Evolutionary conservation across 2,797 vertebrate species (phyloP), one percentile per base, ranked within the genome.

Genomic region (Enteromius thamalakanensis): DNA sequence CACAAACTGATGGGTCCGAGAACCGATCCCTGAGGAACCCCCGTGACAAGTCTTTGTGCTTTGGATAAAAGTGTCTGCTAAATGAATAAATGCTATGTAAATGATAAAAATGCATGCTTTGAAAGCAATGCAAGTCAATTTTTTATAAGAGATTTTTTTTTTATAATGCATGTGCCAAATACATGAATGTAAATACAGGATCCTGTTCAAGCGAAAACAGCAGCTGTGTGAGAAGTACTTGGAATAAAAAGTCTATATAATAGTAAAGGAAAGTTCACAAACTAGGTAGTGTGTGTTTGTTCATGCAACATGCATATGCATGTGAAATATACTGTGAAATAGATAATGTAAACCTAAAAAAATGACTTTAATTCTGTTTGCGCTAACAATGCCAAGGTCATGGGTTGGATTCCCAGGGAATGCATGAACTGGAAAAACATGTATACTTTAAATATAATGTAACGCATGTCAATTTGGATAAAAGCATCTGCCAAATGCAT

Each of bases 211-310:
- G 2, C 0, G 23, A 62, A 29, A 32, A 64, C 14, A 7, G 6
- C 60, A 32, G 60, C 26, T 15, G 45, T 47, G 45, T 47, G 45
- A 47, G 12, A 47, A 47, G 11, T 14, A 47, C 12, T 47, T 47
- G 1, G 14, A 47, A 47, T 47, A 47, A 45, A 45, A 11, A 45
- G 10, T 11, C 42, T 45, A 45, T 3, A 11, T 3, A 45, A 10
- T 45, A 45, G 42, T 11, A 11, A 45, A 76, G 75, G 67, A 34
- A 86, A 67, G 62, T 62, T 81, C 85, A 80, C 80, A 89, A 84
- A 84, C 83, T 89, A 81, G 78, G 86, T 81, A 87, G 80, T 67
- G 37, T 68, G 49, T 15, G n/a, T 29, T 1, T 19, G 14, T 4
- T 23, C 58, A 26, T 60, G 23, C 58, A 26, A 60, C n/a, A 60